Evolutionary conservation across 2,113 vertebrate genomes (phyloP).

Genomic region (Anguilla japonica): DNA sequence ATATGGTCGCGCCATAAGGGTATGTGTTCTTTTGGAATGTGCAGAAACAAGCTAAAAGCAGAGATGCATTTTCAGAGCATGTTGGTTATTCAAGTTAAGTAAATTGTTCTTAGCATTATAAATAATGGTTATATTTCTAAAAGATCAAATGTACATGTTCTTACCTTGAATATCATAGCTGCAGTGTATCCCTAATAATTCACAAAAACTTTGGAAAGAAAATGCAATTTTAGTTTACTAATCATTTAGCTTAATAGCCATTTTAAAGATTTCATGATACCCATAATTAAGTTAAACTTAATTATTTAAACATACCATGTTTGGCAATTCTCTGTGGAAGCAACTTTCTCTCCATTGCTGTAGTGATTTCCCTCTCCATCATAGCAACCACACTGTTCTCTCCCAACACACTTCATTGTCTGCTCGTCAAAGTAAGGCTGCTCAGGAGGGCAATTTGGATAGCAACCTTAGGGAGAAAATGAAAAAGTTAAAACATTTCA

Average conservation of each 20-base stretch:
- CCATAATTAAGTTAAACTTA: too few species aligned
- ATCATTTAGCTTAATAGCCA: neutral
- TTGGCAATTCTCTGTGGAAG: conserved; percentile 69
- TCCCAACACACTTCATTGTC: conserved; percentile 77
- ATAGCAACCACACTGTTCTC: conserved; percentile 65
- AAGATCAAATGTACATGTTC: neutral
- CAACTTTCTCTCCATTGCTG: conserved; percentile 63
- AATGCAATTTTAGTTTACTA: conserved; percentile 5
- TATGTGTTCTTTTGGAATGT: conserved; percentile 69
- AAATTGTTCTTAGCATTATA: neutral
- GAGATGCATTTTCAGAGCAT: neutral
- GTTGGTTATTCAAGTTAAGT: neutral
- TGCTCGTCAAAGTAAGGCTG: conserved; percentile 83
- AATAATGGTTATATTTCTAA: neutral
- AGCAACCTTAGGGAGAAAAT: conserved; percentile 74
- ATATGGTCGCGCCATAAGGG: conserved; percentile 63
- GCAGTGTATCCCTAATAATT: conserved; percentile 49
- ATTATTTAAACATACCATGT: conserved; percentile 70
- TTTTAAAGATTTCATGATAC: neutral
- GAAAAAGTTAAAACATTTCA: neutral
- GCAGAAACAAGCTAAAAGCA: conserved; percentile 75
- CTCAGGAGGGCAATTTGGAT: conserved; percentile 78
- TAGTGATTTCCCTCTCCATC: conserved; percentile 58
- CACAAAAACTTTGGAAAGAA: conserved; percentile 57
- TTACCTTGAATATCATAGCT: conserved; percentile 54